Base-by-base conservation (phyloP, 2,113 vertebrate genomes). In the Uropsilus gracilis region DNA sequence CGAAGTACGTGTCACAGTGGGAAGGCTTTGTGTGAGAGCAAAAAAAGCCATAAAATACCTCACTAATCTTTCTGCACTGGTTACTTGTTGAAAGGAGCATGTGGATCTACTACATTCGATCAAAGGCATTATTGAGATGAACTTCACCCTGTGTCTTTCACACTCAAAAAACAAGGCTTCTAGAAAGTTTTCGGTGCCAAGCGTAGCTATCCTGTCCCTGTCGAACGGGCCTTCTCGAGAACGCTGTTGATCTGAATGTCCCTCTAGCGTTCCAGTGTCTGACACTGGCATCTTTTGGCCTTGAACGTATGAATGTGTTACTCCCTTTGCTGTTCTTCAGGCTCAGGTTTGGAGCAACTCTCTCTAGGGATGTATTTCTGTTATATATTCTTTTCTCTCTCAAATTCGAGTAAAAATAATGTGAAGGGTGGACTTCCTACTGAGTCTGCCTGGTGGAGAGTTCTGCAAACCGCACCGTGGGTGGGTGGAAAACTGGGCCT, bases 401-500 rank as follows among this genome's bases (percentile, higher is more conserved):
- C 84, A 42, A 91, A 46, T 81, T 90, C 37, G 68, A 61, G 26
- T 84, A 66, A 75, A 80, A 92, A 8, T 57, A 69, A 88, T 16
- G 3, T n/a, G 32, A 82, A 87, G 17, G 16, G 46, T 14, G n/a
- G 77, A 20, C 30, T 87, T 93, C 30, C 1, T 61, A 24, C 20
- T 53, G 53, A 78, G 71, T n/a, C 28, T 11, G 4, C 22, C 5
- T 76, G 39, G 46, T 59, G 13, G 22, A 59, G 39, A 77, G 14
- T 46, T 53, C 48, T 83, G 44, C 32, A 86, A 80, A 81, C 37
- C 72, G 66, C n/a, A n/a, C n/a, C n/a, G n/a, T n/a, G n/a, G n/a
- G n/a, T n/a, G n/a, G n/a, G n/a, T n/a, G n/a, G n/a, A n/a, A n/a
- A 92, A 75, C 17, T 55, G 50, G 37, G 86, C 64, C 39, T 95